A percentile compares a stretch with the other conserved stretches of the same genome.
phyloP scores from a whole-genome alignment of 2,113 vertebrate genomes.

The Syngnathus floridae region DNA sequence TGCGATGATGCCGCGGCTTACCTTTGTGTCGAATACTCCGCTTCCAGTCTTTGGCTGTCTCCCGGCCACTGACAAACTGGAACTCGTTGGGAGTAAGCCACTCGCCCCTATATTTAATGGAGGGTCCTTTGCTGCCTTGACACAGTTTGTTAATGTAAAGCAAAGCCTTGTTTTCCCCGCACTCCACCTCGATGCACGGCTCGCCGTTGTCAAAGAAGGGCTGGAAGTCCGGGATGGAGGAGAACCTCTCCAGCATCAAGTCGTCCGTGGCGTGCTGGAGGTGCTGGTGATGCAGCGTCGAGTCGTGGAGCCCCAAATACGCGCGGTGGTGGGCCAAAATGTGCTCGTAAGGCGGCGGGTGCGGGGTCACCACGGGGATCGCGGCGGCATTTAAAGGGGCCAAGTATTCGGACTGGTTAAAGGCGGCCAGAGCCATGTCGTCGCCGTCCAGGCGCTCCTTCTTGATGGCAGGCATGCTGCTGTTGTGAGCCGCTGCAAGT shows the following conservation, averaged over 20 bases:
- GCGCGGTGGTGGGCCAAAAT: conserved; percentile 79
- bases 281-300: conserved; percentile 73
- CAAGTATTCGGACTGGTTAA: conserved; percentile 84
- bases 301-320: conserved; percentile 80
- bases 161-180: conserved; percentile 93
- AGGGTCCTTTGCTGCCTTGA: conserved; percentile 95
- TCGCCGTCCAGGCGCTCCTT: conserved; percentile 89
- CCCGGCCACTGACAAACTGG: conserved; percentile 97
- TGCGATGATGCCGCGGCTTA: conserved; percentile 51
- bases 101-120: conserved; percentile 93
- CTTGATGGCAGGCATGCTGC: conserved; percentile 94
- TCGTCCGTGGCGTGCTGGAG: conserved; percentile 81
- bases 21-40: conserved; percentile 97
- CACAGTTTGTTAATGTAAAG: conserved; percentile 96
- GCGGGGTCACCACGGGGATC: conserved; percentile 84
- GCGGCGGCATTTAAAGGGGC: conserved; percentile 82
- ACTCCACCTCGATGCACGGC: conserved; percentile 97
- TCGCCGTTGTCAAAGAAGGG: conserved; percentile 93
- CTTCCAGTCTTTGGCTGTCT: conserved; percentile 98
- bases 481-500: conserved; percentile 56
- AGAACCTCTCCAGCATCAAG: conserved; percentile 87
- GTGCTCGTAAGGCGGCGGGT: conserved; percentile 82
- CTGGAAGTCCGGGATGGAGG: conserved; percentile 90
- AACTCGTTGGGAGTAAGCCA: conserved; percentile 98
- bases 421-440: conserved; percentile 86